These are phyloP conservation scores for Orchesellides sinensis DNA, from an alignment of 2,888 invertebrate species.

Conservation along the genomic window DNA sequence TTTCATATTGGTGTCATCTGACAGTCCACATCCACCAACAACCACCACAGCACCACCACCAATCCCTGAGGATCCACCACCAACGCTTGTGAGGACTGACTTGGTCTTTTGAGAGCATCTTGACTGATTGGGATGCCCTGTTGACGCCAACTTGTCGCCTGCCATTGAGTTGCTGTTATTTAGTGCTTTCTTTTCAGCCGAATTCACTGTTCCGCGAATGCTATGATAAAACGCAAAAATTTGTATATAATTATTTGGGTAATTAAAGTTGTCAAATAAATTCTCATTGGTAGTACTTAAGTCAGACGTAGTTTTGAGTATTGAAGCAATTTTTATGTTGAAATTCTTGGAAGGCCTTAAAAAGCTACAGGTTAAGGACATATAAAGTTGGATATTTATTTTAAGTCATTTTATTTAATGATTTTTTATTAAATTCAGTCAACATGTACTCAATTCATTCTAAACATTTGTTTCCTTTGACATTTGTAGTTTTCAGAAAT, in stretches of 20 bases:
- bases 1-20: conserved; percentile 28
- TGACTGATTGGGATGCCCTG: conserved; percentile 8
- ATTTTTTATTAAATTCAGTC: too few relatives aligned
- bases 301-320: too few relatives aligned
- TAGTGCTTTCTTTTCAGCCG: conserved; percentile 15
- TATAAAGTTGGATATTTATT: too few relatives aligned
- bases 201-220: conserved; percentile 36
- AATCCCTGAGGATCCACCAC: not conserved
- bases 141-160: conserved; percentile 38
- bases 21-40: not conserved
- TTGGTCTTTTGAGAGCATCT: conserved; percentile 24
- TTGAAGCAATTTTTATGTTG: too few relatives aligned
- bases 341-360: too few relatives aligned
- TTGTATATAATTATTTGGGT: not conserved
- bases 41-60: conserved; percentile 15
- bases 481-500: too few relatives aligned
- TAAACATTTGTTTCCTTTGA: too few relatives aligned
- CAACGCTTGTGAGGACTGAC: not conserved
- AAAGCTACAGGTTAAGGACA: too few relatives aligned
- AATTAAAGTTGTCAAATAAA: too few relatives aligned
- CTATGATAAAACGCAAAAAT: conserved; percentile 8
- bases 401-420: too few relatives aligned
- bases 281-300: too few relatives aligned
- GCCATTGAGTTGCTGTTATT: conserved; percentile 26
- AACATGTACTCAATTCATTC: too few relatives aligned